A percentile compares a stretch with the other conserved stretches of the same genome.
phyloP scores from a whole-genome alignment of 2,113 vertebrate species.

The Paradisaea rubra region DNA sequence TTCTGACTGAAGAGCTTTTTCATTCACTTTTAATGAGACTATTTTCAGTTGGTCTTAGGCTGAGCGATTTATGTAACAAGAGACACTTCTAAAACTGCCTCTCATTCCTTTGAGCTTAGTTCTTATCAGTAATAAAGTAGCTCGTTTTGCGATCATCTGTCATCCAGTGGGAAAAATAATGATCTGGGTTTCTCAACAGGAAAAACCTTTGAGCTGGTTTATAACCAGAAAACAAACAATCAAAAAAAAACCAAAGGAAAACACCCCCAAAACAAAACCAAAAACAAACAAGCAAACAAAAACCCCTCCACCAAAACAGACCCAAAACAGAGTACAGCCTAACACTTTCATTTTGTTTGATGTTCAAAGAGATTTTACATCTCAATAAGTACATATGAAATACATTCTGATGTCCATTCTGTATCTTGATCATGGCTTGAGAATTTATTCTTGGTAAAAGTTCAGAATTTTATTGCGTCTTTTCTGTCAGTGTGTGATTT shows the following conservation, averaged over 20 bases:
- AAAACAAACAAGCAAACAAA: neutral
- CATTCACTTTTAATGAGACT: neutral
- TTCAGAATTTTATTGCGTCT: neutral
- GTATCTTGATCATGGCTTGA: neutral
- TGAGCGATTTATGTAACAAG: neutral
- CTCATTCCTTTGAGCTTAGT: slow-evolving; percentile 3
- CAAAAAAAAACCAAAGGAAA: neutral
- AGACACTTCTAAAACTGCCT: neutral
- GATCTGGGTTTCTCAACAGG: neutral
- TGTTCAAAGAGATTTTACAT: neutral
- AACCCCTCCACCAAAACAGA: neutral
- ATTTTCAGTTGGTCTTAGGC: neutral
- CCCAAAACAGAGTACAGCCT: neutral
- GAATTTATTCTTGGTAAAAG: neutral
- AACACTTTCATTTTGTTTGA: neutral
- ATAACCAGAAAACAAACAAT: neutral
- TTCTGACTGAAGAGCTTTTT: neutral
- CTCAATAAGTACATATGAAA: neutral
- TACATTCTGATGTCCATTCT: neutral
- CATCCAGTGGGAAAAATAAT: neutral
- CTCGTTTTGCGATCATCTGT: neutral
- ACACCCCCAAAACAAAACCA: neutral
- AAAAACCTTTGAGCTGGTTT: neutral
- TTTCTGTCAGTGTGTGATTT: neutral
- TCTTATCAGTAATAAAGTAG: slow-evolving; percentile 7